Percentiles rank a stretch among this genome's conserved stretches.
These are phyloP conservation scores for Diaprepes abbreviatus DNA, from an alignment of 2,888 invertebrate species.

Conservation along the genomic window DNA sequence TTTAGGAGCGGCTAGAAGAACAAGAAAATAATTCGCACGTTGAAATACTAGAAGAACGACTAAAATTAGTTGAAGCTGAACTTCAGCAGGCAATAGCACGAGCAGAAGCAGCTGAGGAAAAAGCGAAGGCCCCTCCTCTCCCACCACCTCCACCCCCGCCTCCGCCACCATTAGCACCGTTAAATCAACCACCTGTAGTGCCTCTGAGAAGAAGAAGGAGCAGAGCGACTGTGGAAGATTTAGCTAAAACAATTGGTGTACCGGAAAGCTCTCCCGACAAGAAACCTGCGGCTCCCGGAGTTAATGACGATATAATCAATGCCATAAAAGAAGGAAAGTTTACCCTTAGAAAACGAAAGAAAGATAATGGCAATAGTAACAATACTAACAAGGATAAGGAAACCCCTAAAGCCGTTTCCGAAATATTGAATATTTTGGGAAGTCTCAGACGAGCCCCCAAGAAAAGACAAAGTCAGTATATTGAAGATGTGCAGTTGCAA, in stretches of 20 bases:
- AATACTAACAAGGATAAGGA: slow-evolving; percentile 69
- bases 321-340: slow-evolving; percentile 83
- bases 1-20: slow-evolving; percentile 75
- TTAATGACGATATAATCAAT: slow-evolving; percentile 80
- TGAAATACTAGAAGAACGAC: slow-evolving; percentile 78
- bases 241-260: slow-evolving; percentile 57
- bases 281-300: slow-evolving; percentile 70
- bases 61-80: slow-evolving; percentile 78
- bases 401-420: slow-evolving; percentile 75
- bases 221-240: slow-evolving; percentile 57
- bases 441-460: slow-evolving; percentile 72
- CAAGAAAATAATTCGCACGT: slow-evolving; percentile 77
- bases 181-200: slow-evolving; percentile 70
- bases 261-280: slow-evolving; percentile 45
- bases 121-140: slow-evolving; percentile 69
- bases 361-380: slow-evolving; percentile 70
- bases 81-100: slow-evolving; percentile 73
- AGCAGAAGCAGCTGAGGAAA: slow-evolving; percentile 72
- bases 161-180: slow-evolving; percentile 47
- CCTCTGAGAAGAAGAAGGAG: slow-evolving; percentile 70
- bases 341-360: slow-evolving; percentile 77
- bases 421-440: slow-evolving; percentile 79
- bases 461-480: slow-evolving; percentile 61
- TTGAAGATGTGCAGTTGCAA: slow-evolving; percentile 51
- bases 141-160: slow-evolving; percentile 58